Base-by-base conservation (phyloP, 2,888 invertebrate genomes). In the Zeuzera pyrina region DNA sequence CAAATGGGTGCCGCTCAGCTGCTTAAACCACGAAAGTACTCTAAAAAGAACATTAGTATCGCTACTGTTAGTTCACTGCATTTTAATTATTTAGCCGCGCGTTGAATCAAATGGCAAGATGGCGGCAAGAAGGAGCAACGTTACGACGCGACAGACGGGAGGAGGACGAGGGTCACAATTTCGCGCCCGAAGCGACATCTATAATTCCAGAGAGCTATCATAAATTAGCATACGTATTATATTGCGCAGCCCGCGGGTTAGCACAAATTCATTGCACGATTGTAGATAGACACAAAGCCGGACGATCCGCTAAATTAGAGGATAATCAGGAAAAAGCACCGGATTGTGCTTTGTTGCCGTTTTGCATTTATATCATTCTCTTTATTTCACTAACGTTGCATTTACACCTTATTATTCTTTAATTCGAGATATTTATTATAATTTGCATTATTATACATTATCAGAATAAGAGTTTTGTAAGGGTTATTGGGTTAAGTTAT, bases 181-280 rank as follows among this genome's bases (percentile, higher is more conserved):
- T 66, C 62, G 64, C 66, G 63, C 69, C 59, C 57, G 43, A 57
- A 56, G 76, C 66, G 73, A 78, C 78, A 74, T 79, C 77, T 76
- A 81, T 78, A 77, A 79, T 78, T 77, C 76, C 66, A 47, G 54
- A 47, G 63, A 63, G 72, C 71, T 63, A 69, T 69, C 73, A 67
- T 73, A 73, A 78, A 81, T 83, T 81, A 76, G 77, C 79, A 79
- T 79, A 78, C 68, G 77, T 77, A 79, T 79, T 81, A 76, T 72
- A 74, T 69, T 69, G 62, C 56, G 52, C 52, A 47, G 49, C 49
- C 52, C 54, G 53, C 46, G 37, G 41, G 52, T 45, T 52, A 53
- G 48, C 55, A 65, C 59, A 55, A 62, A 73, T 76, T 77, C 67
- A 48, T 56, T 59, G 59, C 67, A 66, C 62, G 69, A 63, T 52